Conservation (phyloP, 2,888 invertebrate genomes). For the Seira musarum region DNA sequence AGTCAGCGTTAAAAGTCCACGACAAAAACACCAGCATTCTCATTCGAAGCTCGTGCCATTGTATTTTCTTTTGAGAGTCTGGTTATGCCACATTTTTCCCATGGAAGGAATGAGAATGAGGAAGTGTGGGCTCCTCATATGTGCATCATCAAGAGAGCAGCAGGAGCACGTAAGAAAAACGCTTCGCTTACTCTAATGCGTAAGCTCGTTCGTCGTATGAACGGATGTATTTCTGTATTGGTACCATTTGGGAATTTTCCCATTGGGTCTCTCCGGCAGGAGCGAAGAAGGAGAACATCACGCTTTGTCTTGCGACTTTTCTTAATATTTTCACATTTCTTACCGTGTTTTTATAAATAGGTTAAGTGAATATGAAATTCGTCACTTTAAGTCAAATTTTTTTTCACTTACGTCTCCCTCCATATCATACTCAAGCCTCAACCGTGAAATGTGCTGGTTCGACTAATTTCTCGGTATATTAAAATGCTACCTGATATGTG, state of each 20-base stretch:
- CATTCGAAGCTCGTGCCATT: constrained; percentile 35
- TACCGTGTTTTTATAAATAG: constrained; percentile 19
- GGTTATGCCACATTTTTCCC: constrained; percentile 20
- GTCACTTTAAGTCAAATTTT: constrained; percentile 5
- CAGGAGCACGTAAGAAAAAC: constrained; percentile 18
- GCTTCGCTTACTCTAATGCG: not conserved
- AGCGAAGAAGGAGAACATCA: constrained; percentile 17
- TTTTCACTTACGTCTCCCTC: constrained; percentile 11
- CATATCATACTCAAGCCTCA: not conserved
- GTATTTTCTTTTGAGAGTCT: constrained; percentile 9
- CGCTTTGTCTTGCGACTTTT: constrained; percentile 18
- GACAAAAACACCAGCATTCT: constrained; percentile 26
- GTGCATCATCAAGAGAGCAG: constrained; percentile 4
- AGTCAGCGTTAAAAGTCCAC: constrained; percentile 14
- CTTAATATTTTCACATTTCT: constrained; percentile 11
- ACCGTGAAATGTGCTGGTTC: constrained; percentile 19
- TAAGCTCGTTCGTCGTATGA: too few relatives aligned
- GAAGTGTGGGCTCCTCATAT: constrained; percentile 6
- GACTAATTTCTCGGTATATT: constrained; percentile 21
- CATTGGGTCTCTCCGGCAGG: constrained; percentile 31
- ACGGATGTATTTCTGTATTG: not conserved
- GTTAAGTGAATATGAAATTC: constrained; percentile 25
- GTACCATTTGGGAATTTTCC: constrained; percentile 55
- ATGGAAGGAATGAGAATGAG: constrained; percentile 18
- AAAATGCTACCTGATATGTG: constrained; percentile 10